Percentiles rank a stretch among this genome's conserved stretches.
Evolutionary conservation across 2,888 invertebrate species (phyloP).

Genomic region (Cosmorhoe ocellata): DNA sequence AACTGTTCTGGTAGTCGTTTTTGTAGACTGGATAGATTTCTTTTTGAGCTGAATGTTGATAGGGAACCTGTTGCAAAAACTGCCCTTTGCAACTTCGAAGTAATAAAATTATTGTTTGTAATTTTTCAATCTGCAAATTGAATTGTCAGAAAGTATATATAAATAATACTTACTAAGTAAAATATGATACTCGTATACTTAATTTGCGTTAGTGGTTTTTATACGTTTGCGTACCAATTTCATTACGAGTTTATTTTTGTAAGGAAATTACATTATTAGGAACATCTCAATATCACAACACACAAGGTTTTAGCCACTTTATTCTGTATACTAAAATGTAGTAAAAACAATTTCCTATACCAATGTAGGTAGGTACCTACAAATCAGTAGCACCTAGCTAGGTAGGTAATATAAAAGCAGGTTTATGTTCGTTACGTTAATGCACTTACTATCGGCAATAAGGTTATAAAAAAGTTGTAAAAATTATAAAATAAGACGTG

Average conservation of each 20-base stretch:
- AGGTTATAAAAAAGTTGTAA: not conserved
- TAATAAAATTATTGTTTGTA: conserved; percentile 8
- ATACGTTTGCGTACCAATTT: conserved; percentile 20
- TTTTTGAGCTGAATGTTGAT: not conserved
- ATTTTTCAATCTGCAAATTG: conserved; percentile 13
- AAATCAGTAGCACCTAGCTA: too few relatives aligned
- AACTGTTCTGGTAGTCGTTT: not conserved
- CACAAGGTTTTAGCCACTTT: not conserved
- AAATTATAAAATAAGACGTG: not conserved
- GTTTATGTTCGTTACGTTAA: not conserved
- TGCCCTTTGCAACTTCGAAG: conserved; percentile 4
- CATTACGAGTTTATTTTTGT: conserved; percentile 12
- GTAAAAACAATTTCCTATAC: not conserved
- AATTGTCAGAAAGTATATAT: too few relatives aligned
- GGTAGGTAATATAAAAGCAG: not conserved
- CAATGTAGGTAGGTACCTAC: not conserved
- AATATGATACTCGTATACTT: too few relatives aligned
- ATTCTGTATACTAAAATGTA: not conserved
- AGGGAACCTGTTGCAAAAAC: not conserved
- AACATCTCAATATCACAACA: too few relatives aligned
- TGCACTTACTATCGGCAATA: too few relatives aligned
- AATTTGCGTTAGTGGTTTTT: too few relatives aligned
- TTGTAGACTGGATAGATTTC: not conserved
- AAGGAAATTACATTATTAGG: not conserved
- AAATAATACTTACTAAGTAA: too few relatives aligned